A percentile compares a stretch with the other conserved stretches of the same genome.
Conservation (phyloP, 2,113 vertebrate species). For the Lethenteron camtschaticum region DNA sequence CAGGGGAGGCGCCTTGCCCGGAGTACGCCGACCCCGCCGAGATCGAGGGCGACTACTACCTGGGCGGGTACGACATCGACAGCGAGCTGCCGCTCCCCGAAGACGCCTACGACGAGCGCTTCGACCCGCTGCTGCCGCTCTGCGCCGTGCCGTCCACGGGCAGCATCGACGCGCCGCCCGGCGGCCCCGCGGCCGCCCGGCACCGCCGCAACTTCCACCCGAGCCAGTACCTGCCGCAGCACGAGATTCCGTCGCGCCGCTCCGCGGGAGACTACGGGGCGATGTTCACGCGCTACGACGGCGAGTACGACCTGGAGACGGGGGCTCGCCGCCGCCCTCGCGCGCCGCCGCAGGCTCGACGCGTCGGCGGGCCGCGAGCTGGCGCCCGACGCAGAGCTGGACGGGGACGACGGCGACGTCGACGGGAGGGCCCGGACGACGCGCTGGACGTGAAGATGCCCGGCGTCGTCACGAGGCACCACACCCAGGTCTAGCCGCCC, state of each 20-base stretch:
- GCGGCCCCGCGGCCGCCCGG: slow-evolving; percentile 18
- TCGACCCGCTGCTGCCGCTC: slow-evolving; percentile 48
- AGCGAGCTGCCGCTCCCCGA: slow-evolving; percentile 86
- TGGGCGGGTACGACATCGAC: slow-evolving; percentile 88
- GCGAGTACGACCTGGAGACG: not conserved
- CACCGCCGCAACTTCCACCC: slow-evolving; percentile 50
- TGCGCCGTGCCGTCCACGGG: slow-evolving; percentile 28
- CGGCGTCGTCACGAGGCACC: slow-evolving; percentile 1
- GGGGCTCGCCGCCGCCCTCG: not conserved
- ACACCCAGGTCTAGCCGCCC: not conserved
- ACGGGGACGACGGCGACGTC: not conserved
- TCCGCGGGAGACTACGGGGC: not conserved
- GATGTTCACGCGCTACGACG: slow-evolving; percentile 2
- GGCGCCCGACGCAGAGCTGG: not conserved
- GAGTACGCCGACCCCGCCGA: slow-evolving; percentile 57
- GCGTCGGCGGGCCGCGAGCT: not conserved
- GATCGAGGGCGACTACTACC: slow-evolving; percentile 92
- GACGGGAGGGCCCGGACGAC: not conserved
- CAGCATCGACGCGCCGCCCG: slow-evolving; percentile 28
- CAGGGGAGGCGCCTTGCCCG: slow-evolving; percentile 55
- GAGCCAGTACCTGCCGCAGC: slow-evolving; percentile 64
- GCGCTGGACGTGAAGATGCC: not conserved
- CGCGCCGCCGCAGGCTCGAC: not conserved
- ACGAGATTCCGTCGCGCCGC: slow-evolving; percentile 29
- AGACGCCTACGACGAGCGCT: slow-evolving; percentile 55